Base-by-base conservation (phyloP, 2,888 invertebrate species). In the Phengaris alcon region DNA sequence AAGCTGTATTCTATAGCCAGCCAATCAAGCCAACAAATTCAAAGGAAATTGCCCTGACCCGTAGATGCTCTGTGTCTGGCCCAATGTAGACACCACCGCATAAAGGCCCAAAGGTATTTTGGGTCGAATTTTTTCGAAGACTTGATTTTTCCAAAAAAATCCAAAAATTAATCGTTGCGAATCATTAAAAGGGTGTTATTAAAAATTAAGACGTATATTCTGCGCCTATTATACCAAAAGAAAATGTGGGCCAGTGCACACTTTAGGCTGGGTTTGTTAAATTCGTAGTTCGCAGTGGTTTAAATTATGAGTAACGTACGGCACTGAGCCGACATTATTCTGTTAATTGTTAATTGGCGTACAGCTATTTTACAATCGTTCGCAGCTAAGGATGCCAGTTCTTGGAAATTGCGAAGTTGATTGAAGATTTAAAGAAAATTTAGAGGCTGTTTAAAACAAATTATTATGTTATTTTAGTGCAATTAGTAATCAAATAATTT, bases 241-340 rank as follows among this genome's bases (percentile, higher is more conserved):
- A 70, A 57, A 70, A 75, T 69, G 15, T 75, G 55, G 57, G 70
- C 75, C 74, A 77, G 54, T 76, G 76, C 75, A 77, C 76, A 77
- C 73, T 74, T 64, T 76, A 70, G 75, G 68, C 76, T 48, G 73
- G 48, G 77, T 78, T 68, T 76, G 69, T 78, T 77, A 75, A 75
- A 74, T 70, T 79, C 74, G 70, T 73, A 78, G 55, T 75, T 78
- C 57, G 75, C 75, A 75, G 76, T 75, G 75, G 73, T 76, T 78
- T 78, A 73, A 78, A 79, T 79, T 77, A 79, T 79, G 76, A 78
- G 78, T 74, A 73, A 54, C 75, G 76, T 76, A 69, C 75, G 72
- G 69, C 54, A 75, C 78, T 59, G 76, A 77, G 76, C 77, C 75
- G 74, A 76, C 48, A 77, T 78, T 79, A 77, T 75, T 75, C 73